Base-by-base conservation (phyloP, 2,113 vertebrate species). In the Morone chrysops region DNA sequence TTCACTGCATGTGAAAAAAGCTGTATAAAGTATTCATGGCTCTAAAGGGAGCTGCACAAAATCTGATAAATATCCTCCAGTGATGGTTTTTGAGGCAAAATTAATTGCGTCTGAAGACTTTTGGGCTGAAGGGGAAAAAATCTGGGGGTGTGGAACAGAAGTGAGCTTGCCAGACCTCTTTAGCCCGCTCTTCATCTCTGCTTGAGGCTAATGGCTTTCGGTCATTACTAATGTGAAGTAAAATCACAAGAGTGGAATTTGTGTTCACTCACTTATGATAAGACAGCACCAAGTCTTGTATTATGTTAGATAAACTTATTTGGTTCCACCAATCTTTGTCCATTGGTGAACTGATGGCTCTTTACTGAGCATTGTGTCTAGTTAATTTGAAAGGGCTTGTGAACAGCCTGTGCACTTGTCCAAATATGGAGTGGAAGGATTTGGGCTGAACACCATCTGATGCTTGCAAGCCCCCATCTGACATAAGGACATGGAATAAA, bases 401-500 rank as follows among this genome's bases (percentile, higher is more conserved):
- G 67, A 71, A 47, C 51, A 82, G 75, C 36, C 41, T 36, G 4
- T 53, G 60, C 62, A 54, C 51, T 75, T 68, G 59, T 82, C 77
- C 51, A 83, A 69, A 78, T 79, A 43, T 61, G 54, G 18, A 50
- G 48, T 48, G 57, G 67, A 57, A 63, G 75, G 53, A 72, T 83
- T 85, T 75, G 25, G 74, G 48, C 89, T 45, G 48, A 17, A 68
- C 71, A 16, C 74, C 63, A 82, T 78, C 68, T 76, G 69, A 69
- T 66, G 63, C 51, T 76, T 76, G 54, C 51, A 56, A 75, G 65
- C 60, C 70, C 67, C 70, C 62, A 36, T 82, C 68, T 72, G 71
- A 83, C 87, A 77, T 60, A 66, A 77, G 68, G 54, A 81, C 71
- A 67, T 43, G 74, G 31, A 80, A 72, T 83, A 84, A 89, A 86